Conservation (phyloP, 2,113 vertebrate genomes). For the Arothron firmamentum region DNA sequence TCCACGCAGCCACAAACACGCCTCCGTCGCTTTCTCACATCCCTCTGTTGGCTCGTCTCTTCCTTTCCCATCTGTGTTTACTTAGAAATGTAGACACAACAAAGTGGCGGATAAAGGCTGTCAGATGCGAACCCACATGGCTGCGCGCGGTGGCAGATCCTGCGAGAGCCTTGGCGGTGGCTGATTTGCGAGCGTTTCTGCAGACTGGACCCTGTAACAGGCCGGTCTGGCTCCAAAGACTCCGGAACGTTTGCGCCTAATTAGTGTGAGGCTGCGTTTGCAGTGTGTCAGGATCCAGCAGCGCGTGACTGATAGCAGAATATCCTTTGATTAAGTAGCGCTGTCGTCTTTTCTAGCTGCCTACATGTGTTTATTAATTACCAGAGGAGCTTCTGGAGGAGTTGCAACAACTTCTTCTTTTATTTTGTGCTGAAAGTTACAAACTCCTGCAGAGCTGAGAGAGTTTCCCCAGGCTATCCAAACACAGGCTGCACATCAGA, state of each 20-base stretch:
- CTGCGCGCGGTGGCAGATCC: slow-evolving; percentile 5
- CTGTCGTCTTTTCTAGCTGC: slow-evolving; percentile 31
- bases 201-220: slow-evolving; percentile 29
- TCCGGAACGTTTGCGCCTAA: slow-evolving; percentile 31
- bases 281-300: slow-evolving; percentile 50
- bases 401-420: slow-evolving; percentile 23
- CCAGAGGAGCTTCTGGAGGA: slow-evolving; percentile 19
- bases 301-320: slow-evolving; percentile 44
- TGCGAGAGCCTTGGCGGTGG: slow-evolving; percentile 2
- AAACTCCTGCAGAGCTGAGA: slow-evolving; percentile 6
- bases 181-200: slow-evolving; percentile 32
- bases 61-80: slow-evolving; percentile 27
- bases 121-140: slow-evolving; percentile 10
- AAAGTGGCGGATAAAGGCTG: slow-evolving; percentile 19
- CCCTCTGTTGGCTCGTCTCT: slow-evolving; percentile 4
- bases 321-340: slow-evolving; percentile 33
- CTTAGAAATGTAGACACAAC: slow-evolving; percentile 19
- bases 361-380: slow-evolving; percentile 53
- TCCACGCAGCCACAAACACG: slow-evolving; percentile 8
- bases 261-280: slow-evolving; percentile 46
- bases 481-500: slow-evolving; percentile 30
- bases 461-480: slow-evolving; percentile 9
- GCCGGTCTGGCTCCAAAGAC: slow-evolving; percentile 31
- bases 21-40: slow-evolving; percentile 3
- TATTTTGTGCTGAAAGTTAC: slow-evolving; percentile 19